Percentiles rank a stretch among this genome's conserved stretches.
phyloP scores from a whole-genome alignment of 1,140 invertebrate genomes.

The Calliphora vicina region DNA sequence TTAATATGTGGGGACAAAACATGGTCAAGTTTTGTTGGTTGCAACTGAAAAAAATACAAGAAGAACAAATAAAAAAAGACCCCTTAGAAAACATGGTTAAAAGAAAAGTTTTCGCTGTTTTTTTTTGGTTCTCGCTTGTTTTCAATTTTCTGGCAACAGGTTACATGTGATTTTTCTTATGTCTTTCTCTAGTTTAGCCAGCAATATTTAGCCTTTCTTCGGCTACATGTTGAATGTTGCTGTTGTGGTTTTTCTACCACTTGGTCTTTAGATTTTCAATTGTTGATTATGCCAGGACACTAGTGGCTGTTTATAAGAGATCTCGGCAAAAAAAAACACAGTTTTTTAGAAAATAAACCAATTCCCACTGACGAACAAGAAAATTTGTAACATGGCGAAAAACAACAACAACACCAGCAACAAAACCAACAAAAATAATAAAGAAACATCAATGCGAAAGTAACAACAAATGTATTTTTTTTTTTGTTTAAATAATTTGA shows the following conservation, averaged over 20 bases:
- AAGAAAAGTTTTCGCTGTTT: constrained; percentile 4
- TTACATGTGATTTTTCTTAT: constrained; percentile 24
- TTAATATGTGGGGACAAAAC: constrained; percentile 34
- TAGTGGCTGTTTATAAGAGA: not conserved
- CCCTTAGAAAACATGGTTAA: not conserved
- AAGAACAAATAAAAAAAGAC: not conserved
- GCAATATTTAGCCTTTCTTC: not conserved
- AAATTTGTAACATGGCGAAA: constrained; percentile 29
- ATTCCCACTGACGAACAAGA: constrained; percentile 32
- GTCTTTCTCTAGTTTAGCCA: constrained; percentile 13
- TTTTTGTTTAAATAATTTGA: not conserved
- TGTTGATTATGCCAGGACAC: constrained; percentile 12
- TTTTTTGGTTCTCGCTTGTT: not conserved
- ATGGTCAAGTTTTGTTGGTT: constrained; percentile 27
- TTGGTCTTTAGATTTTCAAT: not conserved
- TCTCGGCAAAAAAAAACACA: not conserved
- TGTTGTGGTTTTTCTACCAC: not conserved
- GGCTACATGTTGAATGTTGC: not conserved
- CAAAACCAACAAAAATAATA: not conserved
- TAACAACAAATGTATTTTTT: not conserved
- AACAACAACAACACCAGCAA: not conserved
- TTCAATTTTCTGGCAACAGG: constrained; percentile 4
- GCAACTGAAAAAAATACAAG: not conserved
- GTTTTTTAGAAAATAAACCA: not conserved
- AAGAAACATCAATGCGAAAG: not conserved